Conservation (phyloP, 2,888 invertebrate genomes). For the Lymantria monacha region DNA sequence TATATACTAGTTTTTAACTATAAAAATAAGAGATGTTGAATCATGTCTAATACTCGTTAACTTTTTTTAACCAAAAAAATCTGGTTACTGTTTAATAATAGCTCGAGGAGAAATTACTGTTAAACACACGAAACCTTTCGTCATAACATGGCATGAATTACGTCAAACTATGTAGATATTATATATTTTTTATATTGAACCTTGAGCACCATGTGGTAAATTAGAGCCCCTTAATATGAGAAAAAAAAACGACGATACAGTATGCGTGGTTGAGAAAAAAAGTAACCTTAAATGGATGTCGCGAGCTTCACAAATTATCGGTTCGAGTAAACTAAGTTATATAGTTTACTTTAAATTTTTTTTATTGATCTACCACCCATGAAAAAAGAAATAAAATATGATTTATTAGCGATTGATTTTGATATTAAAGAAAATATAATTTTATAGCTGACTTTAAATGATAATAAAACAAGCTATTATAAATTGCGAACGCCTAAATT, state of each 20-base stretch:
- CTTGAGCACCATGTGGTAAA: constrained; percentile 76
- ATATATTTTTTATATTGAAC: constrained; percentile 59
- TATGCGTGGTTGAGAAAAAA: constrained; percentile 53
- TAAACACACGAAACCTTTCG: constrained; percentile 73
- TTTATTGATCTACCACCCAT: constrained; percentile 21
- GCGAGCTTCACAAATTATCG: constrained; percentile 57
- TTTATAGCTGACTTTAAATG: constrained; percentile 1
- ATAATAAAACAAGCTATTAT: constrained; percentile 16
- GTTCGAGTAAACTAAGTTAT: constrained; percentile 31
- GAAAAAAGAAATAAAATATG: constrained; percentile 23
- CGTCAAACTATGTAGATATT: constrained; percentile 76
- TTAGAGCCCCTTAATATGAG: constrained; percentile 67
- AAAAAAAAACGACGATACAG: constrained; percentile 56
- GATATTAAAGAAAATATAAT: constrained; percentile 15
- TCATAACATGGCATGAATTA: constrained; percentile 74
- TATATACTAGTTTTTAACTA: constrained; percentile 44
- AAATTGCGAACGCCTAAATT: constrained; percentile 6
- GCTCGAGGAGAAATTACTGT: constrained; percentile 62
- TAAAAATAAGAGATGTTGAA: constrained; percentile 39
- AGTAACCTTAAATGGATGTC: constrained; percentile 58
- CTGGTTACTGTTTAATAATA: constrained; percentile 71
- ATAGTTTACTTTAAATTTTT: constrained; percentile 41
- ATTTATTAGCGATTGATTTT: constrained; percentile 29
- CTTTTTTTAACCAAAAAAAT: constrained; percentile 54
- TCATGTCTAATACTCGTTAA: constrained; percentile 57